Evolutionary conservation across 2,888 invertebrate species (phyloP), one percentile per base, ranked within the genome.

Genomic region (Napeogenes inachia): DNA sequence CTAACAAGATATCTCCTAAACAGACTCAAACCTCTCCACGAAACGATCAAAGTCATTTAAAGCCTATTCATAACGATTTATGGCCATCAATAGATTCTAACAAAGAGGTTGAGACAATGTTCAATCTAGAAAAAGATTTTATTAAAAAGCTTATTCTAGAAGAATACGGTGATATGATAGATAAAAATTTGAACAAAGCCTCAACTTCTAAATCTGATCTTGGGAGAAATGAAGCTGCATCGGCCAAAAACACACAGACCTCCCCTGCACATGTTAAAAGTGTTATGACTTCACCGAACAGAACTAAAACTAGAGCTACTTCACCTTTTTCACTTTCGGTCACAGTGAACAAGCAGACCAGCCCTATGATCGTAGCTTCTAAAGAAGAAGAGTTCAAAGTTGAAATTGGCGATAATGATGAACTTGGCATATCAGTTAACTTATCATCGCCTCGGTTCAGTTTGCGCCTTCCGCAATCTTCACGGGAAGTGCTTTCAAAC

Each of bases 11-110:
- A 70, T 76, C 77, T n/a, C 78, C 80, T 32, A 89, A 89, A 76
- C 86, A 88, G 76, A 89, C 89, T 2, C 91, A 90, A 71, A 91
- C 91, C 2, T 85, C 89, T 10, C 87, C 90, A 0, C 78, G 75
- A 68, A 75, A 71, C 61, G 84, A 82, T 21, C 78, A 50, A 60
- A 50, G 68, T 33, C 80, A 72, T 60, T 71, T 85, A 61, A 80
- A 85, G 67, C 84, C 87, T 2, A 89, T 88, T 65, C 84, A 82
- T 61, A 89, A 89, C 61, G 83, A 88, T 62, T 70, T 89, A 30
- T 85, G 87, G 87, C 76, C 86, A 12, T 70, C 80, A 2, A 75
- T 81, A 45, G 85, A 89, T 59, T 80, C 85, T 4, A 79, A 76
- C 60, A 78, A 76, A n/a, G 85, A 89, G 68, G 77, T 88, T 0